Evolutionary conservation across 2,113 vertebrate species (phyloP), one percentile per base, ranked within the genome.

Genomic region (Rousettus leschenaultii): DNA sequence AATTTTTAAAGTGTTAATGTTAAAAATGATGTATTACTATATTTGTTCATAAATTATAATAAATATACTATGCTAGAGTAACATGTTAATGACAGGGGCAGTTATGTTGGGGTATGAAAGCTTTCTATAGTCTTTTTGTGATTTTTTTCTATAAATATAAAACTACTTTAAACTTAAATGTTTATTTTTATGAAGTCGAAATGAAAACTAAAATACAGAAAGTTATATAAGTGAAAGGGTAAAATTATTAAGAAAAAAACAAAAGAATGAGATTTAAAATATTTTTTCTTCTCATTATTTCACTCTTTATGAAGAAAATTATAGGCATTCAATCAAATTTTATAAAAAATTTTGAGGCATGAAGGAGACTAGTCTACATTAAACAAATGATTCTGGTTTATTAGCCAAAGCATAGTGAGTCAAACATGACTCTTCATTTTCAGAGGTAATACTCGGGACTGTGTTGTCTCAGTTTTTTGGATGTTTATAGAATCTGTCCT

Each of bases 121-220:
- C 4, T 61, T 19, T 51, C 18, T 40, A 15, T 40, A 35, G 8
- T 14, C 2, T 84, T 13, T 28, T 9, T 21, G 22, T 24, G 19
- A 61, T 45, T 45, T 63, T 70, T 85, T 86, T 8, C 30, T 74
- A 1, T 61, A 68, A 74, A 35, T 53, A 28, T 65, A n/a, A 57
- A 82, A n/a, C 26, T 95, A 63, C 33, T 91, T 40, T 75, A 68
- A 85, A 74, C 6, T 22, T 55, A 85, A 77, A 61, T 30, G 5
- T 33, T 77, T 61, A 45, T 78, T 82, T 89, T 73, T 51, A 59
- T 73, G 61, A 83, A 70, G 2, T 84, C 11, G 51, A 21, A 87
- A 61, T 40, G 61, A 93, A 78, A 78, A n/a, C 7, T n/a, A n/a
- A 45, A 73, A 53, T 28, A 18, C 33, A 66, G 18, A 45, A 71